Evolutionary conservation across 2,797 vertebrate genomes (phyloP).

Genomic region (Micropoecilia bifurca): DNA sequence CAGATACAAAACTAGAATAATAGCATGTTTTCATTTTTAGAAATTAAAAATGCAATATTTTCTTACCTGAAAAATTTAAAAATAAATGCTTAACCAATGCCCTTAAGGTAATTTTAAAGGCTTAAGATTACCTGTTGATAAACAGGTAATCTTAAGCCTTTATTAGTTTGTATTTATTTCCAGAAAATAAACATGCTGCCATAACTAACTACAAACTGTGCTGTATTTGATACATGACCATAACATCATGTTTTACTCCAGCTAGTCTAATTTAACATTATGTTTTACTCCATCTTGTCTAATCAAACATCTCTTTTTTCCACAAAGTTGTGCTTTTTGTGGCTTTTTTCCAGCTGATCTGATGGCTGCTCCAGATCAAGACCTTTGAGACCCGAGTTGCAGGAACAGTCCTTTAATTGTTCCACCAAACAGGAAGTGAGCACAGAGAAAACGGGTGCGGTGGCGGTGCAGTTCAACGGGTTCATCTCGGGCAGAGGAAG

Average conservation of each 20-base stretch:
- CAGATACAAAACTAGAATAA: not conserved
- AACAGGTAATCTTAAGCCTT: not conserved
- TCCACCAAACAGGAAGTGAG: constrained; percentile 77
- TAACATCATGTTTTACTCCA: constrained; percentile 11
- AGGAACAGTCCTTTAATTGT: constrained; percentile 76
- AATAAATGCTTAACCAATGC: not conserved
- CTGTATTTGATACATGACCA: constrained; percentile 10
- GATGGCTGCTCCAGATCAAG: constrained; percentile 54
- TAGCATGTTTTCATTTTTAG: not conserved
- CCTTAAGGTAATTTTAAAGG: too few relatives aligned
- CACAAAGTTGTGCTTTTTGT: constrained; percentile 41
- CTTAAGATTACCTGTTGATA: too few relatives aligned
- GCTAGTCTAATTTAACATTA: not conserved
- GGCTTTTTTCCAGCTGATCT: constrained; percentile 48
- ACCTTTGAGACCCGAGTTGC: constrained; percentile 42
- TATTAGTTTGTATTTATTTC: not conserved
- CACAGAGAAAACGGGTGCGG: constrained; percentile 54
- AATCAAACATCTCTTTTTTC: constrained; percentile 9
- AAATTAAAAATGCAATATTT: not conserved
- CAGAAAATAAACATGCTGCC: not conserved
- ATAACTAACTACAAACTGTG: not conserved
- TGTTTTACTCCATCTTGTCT: constrained; percentile 4
- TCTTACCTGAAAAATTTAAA: not conserved
- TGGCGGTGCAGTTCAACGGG: constrained; percentile 62
- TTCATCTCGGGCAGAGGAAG: constrained; percentile 47